Evolutionary conservation across 2,113 vertebrate species (phyloP).

Genomic region (Hippocampus barbouri): DNA sequence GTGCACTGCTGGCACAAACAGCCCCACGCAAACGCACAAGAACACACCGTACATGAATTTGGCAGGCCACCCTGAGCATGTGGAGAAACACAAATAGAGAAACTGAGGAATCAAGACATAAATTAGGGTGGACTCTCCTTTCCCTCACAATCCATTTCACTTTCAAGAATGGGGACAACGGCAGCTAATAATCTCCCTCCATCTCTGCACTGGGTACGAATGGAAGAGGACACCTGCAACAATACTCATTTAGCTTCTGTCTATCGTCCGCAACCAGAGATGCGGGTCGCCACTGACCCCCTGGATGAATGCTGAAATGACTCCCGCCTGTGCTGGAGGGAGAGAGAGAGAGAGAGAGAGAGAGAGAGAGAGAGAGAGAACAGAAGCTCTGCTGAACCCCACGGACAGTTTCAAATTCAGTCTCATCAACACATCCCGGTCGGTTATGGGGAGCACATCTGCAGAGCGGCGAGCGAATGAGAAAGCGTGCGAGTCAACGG

Average conservation of each 20-base stretch:
- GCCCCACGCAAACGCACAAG: conserved; percentile 7
- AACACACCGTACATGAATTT: conserved; percentile 19
- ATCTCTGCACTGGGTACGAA: conserved; percentile 33
- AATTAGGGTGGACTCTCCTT: conserved; percentile 48
- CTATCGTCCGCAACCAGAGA: conserved; percentile 35
- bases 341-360: neutral
- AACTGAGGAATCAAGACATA: conserved; percentile 52
- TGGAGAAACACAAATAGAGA: conserved; percentile 52
- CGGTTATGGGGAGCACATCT: conserved; percentile 39
- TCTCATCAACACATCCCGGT: conserved; percentile 28
- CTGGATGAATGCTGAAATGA: conserved; percentile 11
- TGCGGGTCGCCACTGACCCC: conserved; percentile 20
- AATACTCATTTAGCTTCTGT: conserved; percentile 51
- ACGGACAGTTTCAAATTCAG: conserved; percentile 30
- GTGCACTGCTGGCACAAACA: conserved; percentile 26
- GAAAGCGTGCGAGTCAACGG: conserved; percentile 17
- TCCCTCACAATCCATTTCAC: conserved; percentile 53
- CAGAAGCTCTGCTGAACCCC: conserved; percentile 18
- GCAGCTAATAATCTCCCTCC: conserved; percentile 41
- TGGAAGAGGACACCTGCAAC: conserved; percentile 50
- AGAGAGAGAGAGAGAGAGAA: neutral
- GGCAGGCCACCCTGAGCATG: conserved; percentile 33
- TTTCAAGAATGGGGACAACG: conserved; percentile 26
- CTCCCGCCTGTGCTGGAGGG: conserved; percentile 5
- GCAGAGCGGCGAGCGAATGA: conserved; percentile 19